Percentiles rank a stretch among this genome's conserved stretches.
Conservation (phyloP, 2,888 invertebrate species). For the Microctonus hyperodae region DNA sequence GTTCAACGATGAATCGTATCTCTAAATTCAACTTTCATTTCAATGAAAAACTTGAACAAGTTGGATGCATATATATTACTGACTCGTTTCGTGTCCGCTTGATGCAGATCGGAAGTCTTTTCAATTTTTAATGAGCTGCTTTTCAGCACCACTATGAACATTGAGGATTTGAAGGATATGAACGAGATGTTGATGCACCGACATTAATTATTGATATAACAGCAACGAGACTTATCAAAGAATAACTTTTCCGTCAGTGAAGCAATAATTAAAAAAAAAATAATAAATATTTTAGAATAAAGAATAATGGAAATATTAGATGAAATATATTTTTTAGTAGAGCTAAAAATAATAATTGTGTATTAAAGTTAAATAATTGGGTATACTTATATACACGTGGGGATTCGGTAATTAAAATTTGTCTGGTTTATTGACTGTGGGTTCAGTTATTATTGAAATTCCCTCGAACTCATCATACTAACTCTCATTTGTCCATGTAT, state of each 20-base stretch:
- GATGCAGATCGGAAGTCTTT: neutral
- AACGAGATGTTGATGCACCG: neutral
- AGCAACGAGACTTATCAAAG: neutral
- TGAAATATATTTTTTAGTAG: neutral
- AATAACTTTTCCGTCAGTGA: neutral
- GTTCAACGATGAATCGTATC: neutral
- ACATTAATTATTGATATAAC: neutral
- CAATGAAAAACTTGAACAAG: neutral
- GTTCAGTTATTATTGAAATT: neutral
- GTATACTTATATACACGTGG: neutral
- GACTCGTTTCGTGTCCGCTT: neutral
- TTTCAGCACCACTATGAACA: neutral
- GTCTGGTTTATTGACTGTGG: neutral
- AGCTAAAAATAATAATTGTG: neutral
- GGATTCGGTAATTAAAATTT: conserved; percentile 27
- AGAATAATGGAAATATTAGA: neutral
- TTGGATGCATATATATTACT: neutral
- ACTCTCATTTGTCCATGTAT: neutral
- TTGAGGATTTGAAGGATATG: neutral
- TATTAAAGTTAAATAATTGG: neutral
- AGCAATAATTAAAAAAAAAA: neutral
- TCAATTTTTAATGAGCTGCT: conserved; percentile 28
- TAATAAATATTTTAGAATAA: too few species aligned
- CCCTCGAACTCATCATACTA: neutral
- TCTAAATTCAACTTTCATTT: neutral